Evolutionary conservation across 2,888 invertebrate species (phyloP).

Genomic region (Stramonita haemastoma): DNA sequence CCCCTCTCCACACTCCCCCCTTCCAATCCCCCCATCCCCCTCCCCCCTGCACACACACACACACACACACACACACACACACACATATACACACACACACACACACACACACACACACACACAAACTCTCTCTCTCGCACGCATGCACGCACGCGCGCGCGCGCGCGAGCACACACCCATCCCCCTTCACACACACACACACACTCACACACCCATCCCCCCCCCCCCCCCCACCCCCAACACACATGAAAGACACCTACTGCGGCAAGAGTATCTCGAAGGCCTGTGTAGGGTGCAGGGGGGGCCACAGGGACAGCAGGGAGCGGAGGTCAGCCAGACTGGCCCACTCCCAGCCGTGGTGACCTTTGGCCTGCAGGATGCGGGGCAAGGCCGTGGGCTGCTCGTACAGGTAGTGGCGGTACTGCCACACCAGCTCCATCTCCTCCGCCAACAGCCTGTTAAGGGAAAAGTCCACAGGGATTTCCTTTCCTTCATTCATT

Average conservation of each 20-base stretch:
- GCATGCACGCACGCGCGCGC: not conserved
- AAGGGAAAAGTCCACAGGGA: not conserved
- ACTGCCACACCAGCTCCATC: conserved; percentile 90
- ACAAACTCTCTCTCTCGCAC: not conserved
- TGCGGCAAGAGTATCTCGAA: conserved; percentile 94
- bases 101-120: conserved; percentile 13
- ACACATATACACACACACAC: not conserved
- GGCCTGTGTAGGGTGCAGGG: conserved; percentile 91
- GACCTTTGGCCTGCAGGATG: conserved; percentile 71
- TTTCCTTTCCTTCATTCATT: not conserved
- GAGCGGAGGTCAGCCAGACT: conserved; percentile 91
- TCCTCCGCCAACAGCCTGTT: conserved; percentile 75
- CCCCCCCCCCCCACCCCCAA: too few species aligned
- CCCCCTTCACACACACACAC: too few species aligned
- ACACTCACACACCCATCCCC: too few species aligned
- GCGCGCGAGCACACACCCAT: too few species aligned
- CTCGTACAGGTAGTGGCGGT: conserved; percentile 91
- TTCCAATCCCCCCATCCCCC: too few species aligned
- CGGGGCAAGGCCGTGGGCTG: conserved; percentile 83
- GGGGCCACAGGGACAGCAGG: conserved; percentile 90
- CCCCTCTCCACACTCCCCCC: not conserved
- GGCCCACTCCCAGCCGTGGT: conserved; percentile 90
- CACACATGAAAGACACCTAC: conserved; percentile 79
- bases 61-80: not conserved
- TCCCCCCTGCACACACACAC: not conserved